phyloP scores from a whole-genome alignment of 2,113 vertebrate genomes.

The Clupea harengus region DNA sequence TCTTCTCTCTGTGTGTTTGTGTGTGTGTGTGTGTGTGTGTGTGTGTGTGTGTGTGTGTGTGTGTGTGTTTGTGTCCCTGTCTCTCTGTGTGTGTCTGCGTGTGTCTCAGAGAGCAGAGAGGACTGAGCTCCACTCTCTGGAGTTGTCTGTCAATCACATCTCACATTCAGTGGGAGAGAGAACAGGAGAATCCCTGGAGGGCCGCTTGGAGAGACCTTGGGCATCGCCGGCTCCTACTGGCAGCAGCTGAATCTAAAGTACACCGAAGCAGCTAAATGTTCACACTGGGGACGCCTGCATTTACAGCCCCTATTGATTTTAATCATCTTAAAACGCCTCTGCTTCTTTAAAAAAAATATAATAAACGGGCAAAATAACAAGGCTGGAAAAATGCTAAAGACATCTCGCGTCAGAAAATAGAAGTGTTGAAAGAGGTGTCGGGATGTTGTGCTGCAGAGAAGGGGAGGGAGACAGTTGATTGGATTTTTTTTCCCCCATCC shows the following conservation, averaged over 20 bases:
- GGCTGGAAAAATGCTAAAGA: conserved; percentile 26
- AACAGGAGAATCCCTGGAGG: conserved; percentile 57
- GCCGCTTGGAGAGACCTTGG: conserved; percentile 67
- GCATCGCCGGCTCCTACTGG: conserved; percentile 60
- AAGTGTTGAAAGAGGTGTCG: conserved; percentile 34
- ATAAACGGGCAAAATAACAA: conserved; percentile 38
- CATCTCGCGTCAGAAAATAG: conserved; percentile 35
- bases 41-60: conserved; percentile 57
- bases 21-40: conserved; percentile 41
- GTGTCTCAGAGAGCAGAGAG: conserved; percentile 56
- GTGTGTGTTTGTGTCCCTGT: conserved; percentile 60
- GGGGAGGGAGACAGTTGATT: conserved; percentile 18
- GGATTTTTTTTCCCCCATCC: conserved; percentile 16
- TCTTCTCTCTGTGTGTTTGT: background rate
- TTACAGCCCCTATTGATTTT: conserved; percentile 68
- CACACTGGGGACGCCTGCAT: conserved; percentile 51
- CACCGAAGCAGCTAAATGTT: conserved; percentile 56
- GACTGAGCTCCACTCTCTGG: conserved; percentile 62
- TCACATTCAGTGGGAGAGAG: conserved; percentile 58
- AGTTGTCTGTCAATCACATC: conserved; percentile 76
- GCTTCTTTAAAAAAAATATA: conserved; percentile 45
- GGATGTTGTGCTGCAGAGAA: conserved; percentile 15
- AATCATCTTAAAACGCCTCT: conserved; percentile 62
- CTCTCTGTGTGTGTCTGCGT: background rate
- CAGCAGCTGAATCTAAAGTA: conserved; percentile 69